Evolutionary conservation across 2,888 invertebrate genomes (phyloP).

Genomic region (Helleia helle): DNA sequence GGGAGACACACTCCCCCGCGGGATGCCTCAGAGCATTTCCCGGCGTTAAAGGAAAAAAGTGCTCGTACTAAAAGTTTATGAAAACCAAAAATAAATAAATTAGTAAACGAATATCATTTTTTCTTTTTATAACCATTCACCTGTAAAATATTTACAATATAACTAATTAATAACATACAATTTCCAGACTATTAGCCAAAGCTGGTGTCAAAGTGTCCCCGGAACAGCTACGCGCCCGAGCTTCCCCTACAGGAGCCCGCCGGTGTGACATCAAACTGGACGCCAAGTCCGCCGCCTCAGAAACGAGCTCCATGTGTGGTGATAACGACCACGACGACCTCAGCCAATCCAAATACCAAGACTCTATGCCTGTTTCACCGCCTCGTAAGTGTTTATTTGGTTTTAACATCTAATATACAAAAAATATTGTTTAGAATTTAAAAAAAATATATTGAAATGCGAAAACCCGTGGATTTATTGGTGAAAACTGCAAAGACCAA

Average conservation of each 20-base stretch:
- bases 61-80: too few species aligned
- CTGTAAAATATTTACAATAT: too few species aligned
- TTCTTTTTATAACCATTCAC: too few species aligned
- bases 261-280: constrained; percentile 85
- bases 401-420: not conserved
- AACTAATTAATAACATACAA: not conserved
- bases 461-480: too few species aligned
- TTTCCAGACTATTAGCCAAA: constrained; percentile 82
- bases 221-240: constrained; percentile 86
- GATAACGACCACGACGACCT: constrained; percentile 90
- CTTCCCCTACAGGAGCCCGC: constrained; percentile 88
- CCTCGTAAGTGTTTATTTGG: constrained; percentile 58
- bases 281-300: constrained; percentile 82
- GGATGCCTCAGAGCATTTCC: too few species aligned
- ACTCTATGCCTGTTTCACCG: constrained; percentile 74
- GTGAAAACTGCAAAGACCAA: too few species aligned
- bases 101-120: too few species aligned
- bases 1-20: too few species aligned
- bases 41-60: too few species aligned
- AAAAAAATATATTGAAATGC: too few species aligned
- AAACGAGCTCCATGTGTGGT: constrained; percentile 83
- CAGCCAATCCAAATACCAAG: constrained; percentile 76
- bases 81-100: too few species aligned
- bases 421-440: too few species aligned
- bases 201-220: constrained; percentile 91